These are phyloP conservation scores for Cerastoderma edule DNA, from an alignment of 2,888 invertebrate species.

Conservation along the genomic window DNA sequence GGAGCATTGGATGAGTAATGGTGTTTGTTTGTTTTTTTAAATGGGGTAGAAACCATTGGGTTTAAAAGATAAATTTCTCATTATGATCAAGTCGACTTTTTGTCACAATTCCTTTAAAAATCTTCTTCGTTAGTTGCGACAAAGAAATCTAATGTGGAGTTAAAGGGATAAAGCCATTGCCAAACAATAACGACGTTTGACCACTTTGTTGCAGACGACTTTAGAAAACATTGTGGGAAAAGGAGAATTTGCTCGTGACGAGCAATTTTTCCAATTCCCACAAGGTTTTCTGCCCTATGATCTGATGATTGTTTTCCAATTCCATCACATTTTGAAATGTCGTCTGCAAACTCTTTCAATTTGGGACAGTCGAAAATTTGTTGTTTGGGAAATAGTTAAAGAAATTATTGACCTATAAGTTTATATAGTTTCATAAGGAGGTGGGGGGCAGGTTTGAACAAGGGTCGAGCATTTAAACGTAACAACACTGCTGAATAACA, in stretches of 20 bases:
- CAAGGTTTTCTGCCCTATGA: too few species aligned
- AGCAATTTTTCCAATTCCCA: neutral
- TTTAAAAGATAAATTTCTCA: too few species aligned
- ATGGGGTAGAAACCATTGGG: too few species aligned
- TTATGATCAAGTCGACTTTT: neutral
- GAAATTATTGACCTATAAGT: neutral
- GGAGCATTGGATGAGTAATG: too few species aligned
- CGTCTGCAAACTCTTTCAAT: neutral
- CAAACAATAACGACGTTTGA: neutral
- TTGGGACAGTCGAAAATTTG: neutral
- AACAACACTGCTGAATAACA: too few species aligned
- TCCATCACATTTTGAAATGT: too few species aligned
- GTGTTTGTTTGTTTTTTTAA: too few species aligned
- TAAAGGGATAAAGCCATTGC: neutral
- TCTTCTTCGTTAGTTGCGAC: neutral
- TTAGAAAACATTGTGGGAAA: conserved; percentile 3
- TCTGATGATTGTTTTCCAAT: too few species aligned
- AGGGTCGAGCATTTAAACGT: neutral
- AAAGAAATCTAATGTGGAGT: neutral
- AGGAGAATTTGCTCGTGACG: neutral
- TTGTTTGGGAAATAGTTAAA: neutral
- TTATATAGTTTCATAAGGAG: neutral
- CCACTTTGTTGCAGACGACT: neutral
- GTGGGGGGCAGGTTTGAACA: neutral
- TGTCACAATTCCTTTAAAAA: neutral